phyloP scores from a whole-genome alignment of 2,797 vertebrate genomes.

The Poeciliopsis paucimaculata region DNA sequence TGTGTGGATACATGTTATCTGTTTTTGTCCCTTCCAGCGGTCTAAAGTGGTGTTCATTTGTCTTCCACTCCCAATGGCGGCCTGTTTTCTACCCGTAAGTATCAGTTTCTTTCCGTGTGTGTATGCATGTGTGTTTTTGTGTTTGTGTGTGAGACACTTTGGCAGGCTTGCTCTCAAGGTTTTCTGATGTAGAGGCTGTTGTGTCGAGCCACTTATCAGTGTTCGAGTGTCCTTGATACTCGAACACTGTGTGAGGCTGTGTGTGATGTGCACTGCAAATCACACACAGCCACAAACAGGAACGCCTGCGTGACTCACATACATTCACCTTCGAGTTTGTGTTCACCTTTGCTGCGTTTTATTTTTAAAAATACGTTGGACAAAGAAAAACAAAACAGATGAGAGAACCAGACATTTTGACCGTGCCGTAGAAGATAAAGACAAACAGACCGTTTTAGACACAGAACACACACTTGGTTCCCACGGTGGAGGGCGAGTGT shows the following conservation, averaged over 20 bases:
- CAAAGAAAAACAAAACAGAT: slow-evolving; percentile 1
- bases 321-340: background rate
- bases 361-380: slow-evolving; percentile 22
- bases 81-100: slow-evolving; percentile 13
- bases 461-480: slow-evolving; percentile 42
- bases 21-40: background rate
- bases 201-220: slow-evolving; percentile 63
- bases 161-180: slow-evolving; percentile 59
- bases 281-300: slow-evolving; percentile 17
- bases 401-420: slow-evolving; percentile 8
- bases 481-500: slow-evolving; percentile 50
- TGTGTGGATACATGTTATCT: background rate
- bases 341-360: slow-evolving; percentile 7
- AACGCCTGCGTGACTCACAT: slow-evolving; percentile 7
- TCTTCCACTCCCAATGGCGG: background rate
- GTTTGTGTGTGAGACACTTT: slow-evolving; percentile 25
- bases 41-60: background rate
- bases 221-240: slow-evolving; percentile 66
- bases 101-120: background rate
- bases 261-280: slow-evolving; percentile 24
- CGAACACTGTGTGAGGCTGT: too few species aligned
- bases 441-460: background rate
- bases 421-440: slow-evolving; percentile 13
- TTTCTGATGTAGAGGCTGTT: slow-evolving; percentile 48
- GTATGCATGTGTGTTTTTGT: background rate